phyloP scores from a whole-genome alignment of 2,113 vertebrate genomes.

The Otus sunia region DNA sequence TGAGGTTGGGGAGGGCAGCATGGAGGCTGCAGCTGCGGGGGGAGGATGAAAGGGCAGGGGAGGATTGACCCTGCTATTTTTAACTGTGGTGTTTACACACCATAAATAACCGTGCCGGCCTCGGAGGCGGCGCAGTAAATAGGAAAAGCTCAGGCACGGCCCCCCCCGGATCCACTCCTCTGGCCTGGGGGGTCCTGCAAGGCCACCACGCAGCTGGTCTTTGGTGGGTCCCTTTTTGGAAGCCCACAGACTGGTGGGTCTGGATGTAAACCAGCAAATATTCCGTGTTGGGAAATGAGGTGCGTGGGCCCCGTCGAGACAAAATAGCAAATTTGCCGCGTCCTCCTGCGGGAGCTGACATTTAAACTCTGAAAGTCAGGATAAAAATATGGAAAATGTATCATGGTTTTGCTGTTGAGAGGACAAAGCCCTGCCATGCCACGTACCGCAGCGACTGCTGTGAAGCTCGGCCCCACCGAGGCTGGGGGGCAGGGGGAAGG shows the following conservation, averaged over 20 bases:
- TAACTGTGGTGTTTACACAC: not conserved
- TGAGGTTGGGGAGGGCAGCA: not conserved
- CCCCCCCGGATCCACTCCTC: not conserved
- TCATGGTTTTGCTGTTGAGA: not conserved
- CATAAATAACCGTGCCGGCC: not conserved
- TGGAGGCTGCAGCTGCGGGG: not conserved
- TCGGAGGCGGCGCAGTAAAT: not conserved
- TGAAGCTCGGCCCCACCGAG: not conserved
- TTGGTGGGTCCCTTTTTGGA: accelerated
- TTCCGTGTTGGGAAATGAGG: not conserved
- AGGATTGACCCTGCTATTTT: conserved; percentile 7
- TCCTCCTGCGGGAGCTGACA: not conserved
- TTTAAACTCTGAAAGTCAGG: not conserved
- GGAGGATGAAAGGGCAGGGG: not conserved
- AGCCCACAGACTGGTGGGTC: not conserved
- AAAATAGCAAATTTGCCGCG: not conserved
- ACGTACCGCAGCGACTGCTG: accelerated
- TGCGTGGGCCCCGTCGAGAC: not conserved
- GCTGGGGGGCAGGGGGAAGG: not conserved
- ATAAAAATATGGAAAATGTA: not conserved
- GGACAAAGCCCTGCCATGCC: accelerated
- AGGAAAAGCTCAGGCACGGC: not conserved
- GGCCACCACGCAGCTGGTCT: not conserved
- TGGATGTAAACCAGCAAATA: not conserved
- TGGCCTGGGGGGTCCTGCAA: not conserved